Evolutionary conservation across 2,113 vertebrate species (phyloP).

Genomic region (Colius striatus): DNA sequence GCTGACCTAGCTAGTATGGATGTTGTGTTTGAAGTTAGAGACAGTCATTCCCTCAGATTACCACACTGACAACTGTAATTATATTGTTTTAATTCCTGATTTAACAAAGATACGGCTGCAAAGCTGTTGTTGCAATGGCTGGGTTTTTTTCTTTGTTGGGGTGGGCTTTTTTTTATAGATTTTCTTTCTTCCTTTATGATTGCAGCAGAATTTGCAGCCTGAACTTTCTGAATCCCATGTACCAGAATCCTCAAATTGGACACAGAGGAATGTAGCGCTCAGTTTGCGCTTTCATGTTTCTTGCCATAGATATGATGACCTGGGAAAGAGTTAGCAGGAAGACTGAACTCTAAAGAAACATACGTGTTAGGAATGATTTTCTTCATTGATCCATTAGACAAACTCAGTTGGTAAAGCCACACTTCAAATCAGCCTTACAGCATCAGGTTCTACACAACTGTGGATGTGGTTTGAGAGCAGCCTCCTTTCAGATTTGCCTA

Average conservation of each 20-base stretch:
- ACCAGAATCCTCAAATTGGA: not conserved
- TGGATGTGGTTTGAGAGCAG: not conserved
- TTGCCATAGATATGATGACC: not conserved
- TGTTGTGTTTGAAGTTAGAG: not conserved
- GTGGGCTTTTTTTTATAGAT: not conserved
- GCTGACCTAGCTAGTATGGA: not conserved
- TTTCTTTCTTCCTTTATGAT: not conserved
- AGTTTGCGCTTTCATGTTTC: rapidly evolving
- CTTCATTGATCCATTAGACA: not conserved
- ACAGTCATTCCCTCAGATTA: not conserved
- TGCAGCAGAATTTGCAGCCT: not conserved
- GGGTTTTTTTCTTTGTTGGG: not conserved
- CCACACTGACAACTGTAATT: not conserved
- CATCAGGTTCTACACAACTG: rapidly evolving
- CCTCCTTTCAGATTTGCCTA: not conserved
- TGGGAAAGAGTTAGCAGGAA: not conserved
- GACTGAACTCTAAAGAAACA: not conserved
- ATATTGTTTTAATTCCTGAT: not conserved
- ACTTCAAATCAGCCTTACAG: not conserved
- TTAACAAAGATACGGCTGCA: not conserved
- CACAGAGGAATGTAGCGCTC: not conserved
- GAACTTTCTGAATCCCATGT: not conserved
- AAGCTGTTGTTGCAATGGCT: not conserved
- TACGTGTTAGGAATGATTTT: not conserved
- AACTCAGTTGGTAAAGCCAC: not conserved